Evolutionary conservation across 2,888 invertebrate genomes (phyloP).

Genomic region (Drosophila subsilvestris): DNA sequence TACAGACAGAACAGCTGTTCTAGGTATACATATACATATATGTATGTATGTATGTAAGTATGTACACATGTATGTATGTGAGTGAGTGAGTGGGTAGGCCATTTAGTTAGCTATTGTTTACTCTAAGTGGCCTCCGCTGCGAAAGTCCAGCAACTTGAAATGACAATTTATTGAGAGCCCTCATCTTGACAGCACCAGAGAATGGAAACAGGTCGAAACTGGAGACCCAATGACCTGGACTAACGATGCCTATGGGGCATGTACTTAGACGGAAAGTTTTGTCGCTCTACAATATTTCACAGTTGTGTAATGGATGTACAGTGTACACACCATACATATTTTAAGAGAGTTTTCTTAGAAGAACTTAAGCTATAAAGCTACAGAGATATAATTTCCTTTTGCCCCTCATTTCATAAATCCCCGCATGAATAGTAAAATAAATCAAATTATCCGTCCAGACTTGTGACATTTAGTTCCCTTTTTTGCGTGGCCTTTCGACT

Average conservation of each 20-base stretch:
- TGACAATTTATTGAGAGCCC: slow-evolving; percentile 40
- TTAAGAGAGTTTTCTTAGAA: neutral
- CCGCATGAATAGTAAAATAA: neutral
- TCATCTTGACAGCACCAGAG: slow-evolving; percentile 7
- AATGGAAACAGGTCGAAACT: neutral
- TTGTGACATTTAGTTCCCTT: neutral
- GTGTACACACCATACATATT: neutral
- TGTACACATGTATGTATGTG: too few species aligned
- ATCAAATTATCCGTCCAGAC: neutral
- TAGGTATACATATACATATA: neutral
- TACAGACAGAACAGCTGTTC: slow-evolving; percentile 20
- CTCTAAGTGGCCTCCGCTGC: slow-evolving; percentile 44
- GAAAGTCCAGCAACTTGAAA: slow-evolving; percentile 36
- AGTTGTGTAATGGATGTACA: neutral
- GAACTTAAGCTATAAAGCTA: neutral
- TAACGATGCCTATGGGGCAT: slow-evolving; percentile 21
- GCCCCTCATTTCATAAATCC: neutral
- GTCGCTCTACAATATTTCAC: slow-evolving; percentile 9
- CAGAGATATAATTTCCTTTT: neutral
- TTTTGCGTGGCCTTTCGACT: neutral
- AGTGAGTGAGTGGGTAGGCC: slow-evolving; percentile 31
- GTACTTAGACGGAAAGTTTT: slow-evolving; percentile 6
- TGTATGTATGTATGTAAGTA: too few species aligned
- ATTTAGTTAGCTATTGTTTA: slow-evolving; percentile 51
- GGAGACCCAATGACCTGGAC: slow-evolving; percentile 29